A percentile compares a stretch with the other conserved stretches of the same genome.
Evolutionary conservation across 2,797 vertebrate genomes (phyloP).

Genomic region (Rhincodon typus): DNA sequence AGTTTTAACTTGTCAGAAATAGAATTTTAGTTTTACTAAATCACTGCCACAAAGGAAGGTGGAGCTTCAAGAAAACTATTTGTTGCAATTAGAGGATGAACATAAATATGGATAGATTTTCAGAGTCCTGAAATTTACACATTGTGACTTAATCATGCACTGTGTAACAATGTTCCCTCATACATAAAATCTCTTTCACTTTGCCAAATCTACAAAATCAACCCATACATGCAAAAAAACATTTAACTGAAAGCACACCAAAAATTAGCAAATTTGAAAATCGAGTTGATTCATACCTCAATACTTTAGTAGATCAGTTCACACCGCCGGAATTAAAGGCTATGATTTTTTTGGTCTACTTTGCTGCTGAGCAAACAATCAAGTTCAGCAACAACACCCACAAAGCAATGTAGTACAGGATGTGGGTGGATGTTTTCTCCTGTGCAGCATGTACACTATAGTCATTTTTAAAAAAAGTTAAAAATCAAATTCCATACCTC

Average conservation of each 20-base stretch:
- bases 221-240: background rate
- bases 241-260: background rate
- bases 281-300: background rate
- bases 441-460: background rate
- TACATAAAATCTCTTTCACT: background rate
- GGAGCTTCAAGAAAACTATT: background rate
- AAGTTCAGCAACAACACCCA: slow-evolving; percentile 27
- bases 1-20: background rate
- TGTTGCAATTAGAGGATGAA: background rate
- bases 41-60: background rate
- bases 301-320: background rate
- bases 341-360: background rate
- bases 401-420: slow-evolving; percentile 34
- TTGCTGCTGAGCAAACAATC: slow-evolving; percentile 36
- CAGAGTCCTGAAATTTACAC: background rate
- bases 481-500: background rate
- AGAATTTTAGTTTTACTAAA: background rate
- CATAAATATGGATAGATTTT: background rate
- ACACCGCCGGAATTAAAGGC: background rate
- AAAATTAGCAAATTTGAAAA: background rate
- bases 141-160: background rate
- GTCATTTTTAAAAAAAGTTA: background rate
- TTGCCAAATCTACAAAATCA: slow-evolving; percentile 6
- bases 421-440: slow-evolving; percentile 32
- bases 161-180: background rate